Evolutionary conservation across 2,888 invertebrate genomes (phyloP), one percentile per base, ranked within the genome.

Genomic region (Rambutsinella grinnellia): DNA sequence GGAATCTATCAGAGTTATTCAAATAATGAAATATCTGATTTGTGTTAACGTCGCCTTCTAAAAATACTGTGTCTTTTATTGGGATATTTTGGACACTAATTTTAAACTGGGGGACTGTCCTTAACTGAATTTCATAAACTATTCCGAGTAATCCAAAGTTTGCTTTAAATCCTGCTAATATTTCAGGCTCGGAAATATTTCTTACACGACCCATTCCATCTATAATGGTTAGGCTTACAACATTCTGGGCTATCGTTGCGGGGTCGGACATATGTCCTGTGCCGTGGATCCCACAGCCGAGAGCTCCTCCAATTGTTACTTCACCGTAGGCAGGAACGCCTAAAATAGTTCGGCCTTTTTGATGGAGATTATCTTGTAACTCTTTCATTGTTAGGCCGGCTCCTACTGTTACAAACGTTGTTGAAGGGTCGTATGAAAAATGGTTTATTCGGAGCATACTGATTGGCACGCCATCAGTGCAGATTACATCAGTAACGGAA

Each of bases 91-190:
- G 3, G 15, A 74, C 57, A 6, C 23, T 47, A 28, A 79, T 44
- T 36, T 79, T 79, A 28, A 46, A 76, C 8, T 76, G 68, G 2
- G 79, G 79, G 2, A 76, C 58, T 15, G 71, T 79, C 36, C 44
- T 36, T 0, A 76, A 21, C 0, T 63, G 63, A 2, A 67, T 51
- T 46, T 75, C 75, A 21, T 66, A 62, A 46, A 75, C 19, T 6
- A 79, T 63, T 2, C 79, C 79, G 1, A 79, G 28, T 8, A 79
- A 47, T 10, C 79, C 79, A 2, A 79, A 49, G 47, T 79, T 28
- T n/a, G 61, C 62, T 19, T 44, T 26, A 28, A 79, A 63, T 3
- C 71, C 76, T 13, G 56, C 58, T 2, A 79, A 19, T 8, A 44
- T 53, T 10, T 75, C 36, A 26, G 21, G 19, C 15, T 70, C 62